These are phyloP conservation scores for Corythornis leucogaster DNA, from an alignment of 2,797 vertebrate genomes.

Conservation along the genomic window DNA sequence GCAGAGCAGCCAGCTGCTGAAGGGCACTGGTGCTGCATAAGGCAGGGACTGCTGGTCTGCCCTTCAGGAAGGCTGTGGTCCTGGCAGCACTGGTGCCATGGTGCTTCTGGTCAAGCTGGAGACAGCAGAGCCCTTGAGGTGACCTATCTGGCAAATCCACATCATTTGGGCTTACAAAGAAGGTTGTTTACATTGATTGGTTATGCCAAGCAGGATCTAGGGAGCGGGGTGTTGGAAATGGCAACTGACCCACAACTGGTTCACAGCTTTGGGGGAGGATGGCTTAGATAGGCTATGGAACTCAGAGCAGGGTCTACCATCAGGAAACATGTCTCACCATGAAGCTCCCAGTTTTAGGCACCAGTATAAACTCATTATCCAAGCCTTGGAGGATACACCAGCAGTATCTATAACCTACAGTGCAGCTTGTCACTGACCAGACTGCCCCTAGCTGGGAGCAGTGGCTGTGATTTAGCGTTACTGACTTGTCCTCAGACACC, in stretches of 20 bases:
- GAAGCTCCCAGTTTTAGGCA: background rate
- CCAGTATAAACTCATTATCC: background rate
- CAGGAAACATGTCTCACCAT: background rate
- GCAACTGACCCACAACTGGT: background rate
- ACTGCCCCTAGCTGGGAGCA: background rate
- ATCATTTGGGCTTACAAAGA: background rate
- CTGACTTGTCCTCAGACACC: background rate
- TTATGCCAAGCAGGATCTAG: background rate
- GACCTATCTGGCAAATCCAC: background rate
- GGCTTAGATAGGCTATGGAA: background rate
- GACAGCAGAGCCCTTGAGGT: background rate
- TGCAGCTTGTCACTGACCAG: background rate
- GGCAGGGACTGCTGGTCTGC: background rate
- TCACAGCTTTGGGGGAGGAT: accelerated
- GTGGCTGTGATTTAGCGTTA: background rate
- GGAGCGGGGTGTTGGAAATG: background rate
- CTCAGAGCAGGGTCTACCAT: background rate
- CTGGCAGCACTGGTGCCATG: background rate
- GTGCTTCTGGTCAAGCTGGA: background rate
- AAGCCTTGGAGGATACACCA: background rate
- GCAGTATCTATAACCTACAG: accelerated
- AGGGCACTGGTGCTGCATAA: background rate
- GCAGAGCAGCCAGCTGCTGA: background rate
- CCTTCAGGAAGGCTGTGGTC: background rate
- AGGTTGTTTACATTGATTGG: background rate